These are phyloP conservation scores for Echiichthys vipera DNA, from an alignment of 2,797 vertebrate species.

Conservation along the genomic window DNA sequence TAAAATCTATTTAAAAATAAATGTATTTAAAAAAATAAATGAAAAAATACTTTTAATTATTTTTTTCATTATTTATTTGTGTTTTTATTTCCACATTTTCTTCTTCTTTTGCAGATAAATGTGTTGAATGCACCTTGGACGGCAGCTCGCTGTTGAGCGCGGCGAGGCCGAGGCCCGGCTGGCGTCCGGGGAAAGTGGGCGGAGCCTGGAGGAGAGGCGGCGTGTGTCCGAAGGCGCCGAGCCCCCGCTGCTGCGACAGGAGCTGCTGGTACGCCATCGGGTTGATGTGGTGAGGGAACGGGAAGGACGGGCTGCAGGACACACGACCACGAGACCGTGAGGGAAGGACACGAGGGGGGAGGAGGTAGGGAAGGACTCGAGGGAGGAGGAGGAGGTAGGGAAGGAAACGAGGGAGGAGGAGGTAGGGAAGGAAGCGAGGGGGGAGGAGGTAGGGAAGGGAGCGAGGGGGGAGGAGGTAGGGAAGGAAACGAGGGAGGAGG, in stretches of 20 bases:
- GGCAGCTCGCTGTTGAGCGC: conserved; percentile 74
- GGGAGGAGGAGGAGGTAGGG: background rate
- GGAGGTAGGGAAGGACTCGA: background rate
- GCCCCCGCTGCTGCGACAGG: conserved; percentile 90
- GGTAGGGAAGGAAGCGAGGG: background rate
- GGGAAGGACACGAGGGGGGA: no score
- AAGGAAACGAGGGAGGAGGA: background rate
- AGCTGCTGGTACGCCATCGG: conserved; percentile 94
- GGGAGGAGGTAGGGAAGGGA: no score
- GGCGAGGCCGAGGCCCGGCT: conserved; percentile 83
- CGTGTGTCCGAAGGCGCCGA: conserved; percentile 92
- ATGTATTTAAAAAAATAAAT: no score
- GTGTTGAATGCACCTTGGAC: conserved; percentile 70
- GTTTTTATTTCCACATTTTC: no score
- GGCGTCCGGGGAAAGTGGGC: conserved; percentile 86
- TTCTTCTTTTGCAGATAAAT: no score
- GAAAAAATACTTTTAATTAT: no score
- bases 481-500: no score
- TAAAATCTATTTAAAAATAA: no score
- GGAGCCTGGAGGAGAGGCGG: conserved; percentile 92
- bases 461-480: background rate
- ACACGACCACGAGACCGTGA: no score
- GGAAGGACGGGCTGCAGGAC: conserved; percentile 90
- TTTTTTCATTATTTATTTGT: no score
- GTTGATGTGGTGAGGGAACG: conserved; percentile 93